Evolutionary conservation across 2,113 vertebrate species (phyloP).

Genomic region (Sylvietta virens): DNA sequence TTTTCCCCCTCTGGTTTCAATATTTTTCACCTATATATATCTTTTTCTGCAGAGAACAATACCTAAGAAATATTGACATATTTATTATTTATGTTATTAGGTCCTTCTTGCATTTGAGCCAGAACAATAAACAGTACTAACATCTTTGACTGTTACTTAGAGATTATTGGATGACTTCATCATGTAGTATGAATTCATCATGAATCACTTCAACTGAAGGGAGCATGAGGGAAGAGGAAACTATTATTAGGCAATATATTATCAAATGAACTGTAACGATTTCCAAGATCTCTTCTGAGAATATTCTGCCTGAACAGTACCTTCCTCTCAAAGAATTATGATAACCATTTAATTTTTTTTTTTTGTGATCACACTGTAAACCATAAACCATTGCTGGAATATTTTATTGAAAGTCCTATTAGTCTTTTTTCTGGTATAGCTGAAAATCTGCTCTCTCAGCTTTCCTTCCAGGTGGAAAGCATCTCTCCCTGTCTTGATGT

Average conservation of each 20-base stretch:
- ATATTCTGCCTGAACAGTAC: neutral
- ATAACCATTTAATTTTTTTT: neutral
- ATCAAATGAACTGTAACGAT: neutral
- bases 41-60: neutral
- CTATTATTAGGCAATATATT: conserved; percentile 49
- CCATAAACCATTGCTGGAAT: neutral
- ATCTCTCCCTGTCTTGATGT: neutral
- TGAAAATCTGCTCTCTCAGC: neutral
- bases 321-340: neutral
- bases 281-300: conserved; percentile 46
- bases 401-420: neutral
- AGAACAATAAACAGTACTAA: neutral
- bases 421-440: neutral
- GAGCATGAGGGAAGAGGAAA: neutral
- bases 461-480: neutral
- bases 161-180: neutral
- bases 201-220: conserved; percentile 16
- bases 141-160: neutral
- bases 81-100: neutral
- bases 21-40: neutral
- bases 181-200: neutral
- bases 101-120: neutral
- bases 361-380: neutral
- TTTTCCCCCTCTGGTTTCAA: neutral
- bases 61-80: neutral